These are phyloP conservation scores for Plestiodon gilberti DNA, from an alignment of 2,113 vertebrate species.

Conservation along the genomic window DNA sequence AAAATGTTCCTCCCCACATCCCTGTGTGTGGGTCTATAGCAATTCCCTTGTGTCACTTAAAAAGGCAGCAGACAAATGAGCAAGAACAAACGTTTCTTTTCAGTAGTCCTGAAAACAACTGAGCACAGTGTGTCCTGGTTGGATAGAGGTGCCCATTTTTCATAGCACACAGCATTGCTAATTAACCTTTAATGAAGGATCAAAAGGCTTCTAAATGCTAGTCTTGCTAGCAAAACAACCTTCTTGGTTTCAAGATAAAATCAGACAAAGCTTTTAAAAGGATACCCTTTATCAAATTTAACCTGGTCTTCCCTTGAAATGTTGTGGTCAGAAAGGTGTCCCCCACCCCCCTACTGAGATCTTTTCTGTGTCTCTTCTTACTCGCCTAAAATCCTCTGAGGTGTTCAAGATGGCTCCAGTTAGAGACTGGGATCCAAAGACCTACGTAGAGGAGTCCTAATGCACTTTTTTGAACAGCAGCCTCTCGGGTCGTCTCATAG, in stretches of 20 bases:
- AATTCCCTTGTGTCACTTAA: background rate
- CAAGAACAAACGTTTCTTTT: conserved; percentile 12
- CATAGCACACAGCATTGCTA: background rate
- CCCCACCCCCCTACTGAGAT: too few relatives aligned
- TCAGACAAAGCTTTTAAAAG: background rate
- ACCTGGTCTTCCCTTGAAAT: background rate
- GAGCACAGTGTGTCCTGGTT: background rate
- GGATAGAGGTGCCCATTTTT: background rate
- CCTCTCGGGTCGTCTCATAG: background rate
- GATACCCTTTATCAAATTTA: background rate
- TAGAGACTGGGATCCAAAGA: background rate
- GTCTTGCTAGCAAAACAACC: background rate
- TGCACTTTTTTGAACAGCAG: background rate
- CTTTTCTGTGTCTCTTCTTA: background rate
- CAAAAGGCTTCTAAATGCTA: background rate
- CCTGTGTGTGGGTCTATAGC: background rate
- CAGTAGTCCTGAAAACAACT: background rate
- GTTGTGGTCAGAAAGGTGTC: background rate
- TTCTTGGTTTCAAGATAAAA: background rate
- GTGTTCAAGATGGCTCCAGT: background rate
- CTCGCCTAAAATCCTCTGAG: background rate
- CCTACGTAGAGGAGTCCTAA: too few relatives aligned
- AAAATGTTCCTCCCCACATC: too few relatives aligned
- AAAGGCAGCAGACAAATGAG: background rate
- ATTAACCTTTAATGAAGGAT: background rate